Evolutionary conservation across 1,140 invertebrate genomes (phyloP).

Genomic region (Musca vetustissima): DNA sequence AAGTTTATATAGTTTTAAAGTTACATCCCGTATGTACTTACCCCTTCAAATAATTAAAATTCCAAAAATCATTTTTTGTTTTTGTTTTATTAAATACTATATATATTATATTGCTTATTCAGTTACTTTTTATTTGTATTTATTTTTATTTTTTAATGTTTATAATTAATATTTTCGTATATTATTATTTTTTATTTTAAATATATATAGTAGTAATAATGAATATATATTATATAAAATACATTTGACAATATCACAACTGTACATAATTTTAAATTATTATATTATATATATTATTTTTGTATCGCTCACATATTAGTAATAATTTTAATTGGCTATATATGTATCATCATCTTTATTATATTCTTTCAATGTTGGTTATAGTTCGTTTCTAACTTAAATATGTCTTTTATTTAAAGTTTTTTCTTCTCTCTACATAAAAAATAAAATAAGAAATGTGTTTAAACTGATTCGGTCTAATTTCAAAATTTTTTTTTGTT

Average conservation of each 20-base stretch:
- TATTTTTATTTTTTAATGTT: neutral
- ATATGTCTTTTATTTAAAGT: conserved; percentile 3
- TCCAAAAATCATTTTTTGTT: too few species aligned
- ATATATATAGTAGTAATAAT: too few species aligned
- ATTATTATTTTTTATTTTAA: neutral
- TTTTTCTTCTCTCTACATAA: neutral
- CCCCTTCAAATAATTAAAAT: too few species aligned
- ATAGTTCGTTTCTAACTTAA: conserved; percentile 1
- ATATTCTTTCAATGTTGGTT: too few species aligned
- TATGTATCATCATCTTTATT: neutral
- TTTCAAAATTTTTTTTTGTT: too few species aligned
- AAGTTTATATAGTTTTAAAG: too few species aligned
- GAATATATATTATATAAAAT: conserved; percentile 6
- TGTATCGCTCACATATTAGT: neutral
- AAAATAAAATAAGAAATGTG: neutral
- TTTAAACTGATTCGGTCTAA: too few species aligned
- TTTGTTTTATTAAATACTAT: neutral
- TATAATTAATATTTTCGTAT: neutral
- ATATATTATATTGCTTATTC: neutral
- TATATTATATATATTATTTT: too few species aligned
- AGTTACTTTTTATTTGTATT: neutral
- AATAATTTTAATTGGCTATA: too few species aligned
- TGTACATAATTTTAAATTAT: conserved; percentile 11
- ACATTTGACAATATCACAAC: conserved; percentile 23
- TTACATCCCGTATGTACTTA: too few species aligned